These are phyloP conservation scores for Carposina sasakii DNA, from an alignment of 1,140 invertebrate species.

Conservation along the genomic window DNA sequence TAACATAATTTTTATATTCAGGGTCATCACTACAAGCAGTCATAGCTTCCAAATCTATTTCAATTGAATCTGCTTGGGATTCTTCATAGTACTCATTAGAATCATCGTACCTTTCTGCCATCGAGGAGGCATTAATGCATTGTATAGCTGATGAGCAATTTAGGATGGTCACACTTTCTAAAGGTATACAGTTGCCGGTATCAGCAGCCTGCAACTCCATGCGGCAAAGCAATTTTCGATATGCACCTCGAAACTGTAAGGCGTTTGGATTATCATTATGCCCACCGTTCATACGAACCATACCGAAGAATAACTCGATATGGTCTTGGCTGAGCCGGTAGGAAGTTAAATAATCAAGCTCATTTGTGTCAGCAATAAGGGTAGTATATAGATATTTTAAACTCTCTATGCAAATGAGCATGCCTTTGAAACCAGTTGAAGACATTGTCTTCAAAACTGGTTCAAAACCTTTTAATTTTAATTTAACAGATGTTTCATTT, in stretches of 20 bases:
- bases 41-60: too few species aligned
- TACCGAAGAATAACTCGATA: slow-evolving; percentile 54
- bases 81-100: too few species aligned
- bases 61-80: too few species aligned
- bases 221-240: slow-evolving; percentile 31
- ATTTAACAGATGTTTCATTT: slow-evolving; percentile 4
- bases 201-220: slow-evolving; percentile 17
- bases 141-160: neutral
- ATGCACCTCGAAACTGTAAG: slow-evolving; percentile 34
- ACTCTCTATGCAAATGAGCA: slow-evolving; percentile 24
- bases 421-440: slow-evolving; percentile 27
- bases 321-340: slow-evolving; percentile 58
- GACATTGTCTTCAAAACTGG: slow-evolving; percentile 11
- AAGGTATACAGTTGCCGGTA: too few species aligned
- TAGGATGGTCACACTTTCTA: neutral
- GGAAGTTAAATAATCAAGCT: slow-evolving; percentile 29
- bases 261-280: slow-evolving; percentile 55
- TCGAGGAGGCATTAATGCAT: neutral
- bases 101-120: neutral
- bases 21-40: too few species aligned
- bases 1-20: neutral
- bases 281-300: slow-evolving; percentile 37
- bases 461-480: slow-evolving; percentile 17
- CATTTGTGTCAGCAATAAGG: slow-evolving; percentile 19
- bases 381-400: slow-evolving; percentile 30